Percentiles rank a stretch among this genome's conserved stretches.
phyloP scores from a whole-genome alignment of 2,888 invertebrate genomes.

The Elegia similella region DNA sequence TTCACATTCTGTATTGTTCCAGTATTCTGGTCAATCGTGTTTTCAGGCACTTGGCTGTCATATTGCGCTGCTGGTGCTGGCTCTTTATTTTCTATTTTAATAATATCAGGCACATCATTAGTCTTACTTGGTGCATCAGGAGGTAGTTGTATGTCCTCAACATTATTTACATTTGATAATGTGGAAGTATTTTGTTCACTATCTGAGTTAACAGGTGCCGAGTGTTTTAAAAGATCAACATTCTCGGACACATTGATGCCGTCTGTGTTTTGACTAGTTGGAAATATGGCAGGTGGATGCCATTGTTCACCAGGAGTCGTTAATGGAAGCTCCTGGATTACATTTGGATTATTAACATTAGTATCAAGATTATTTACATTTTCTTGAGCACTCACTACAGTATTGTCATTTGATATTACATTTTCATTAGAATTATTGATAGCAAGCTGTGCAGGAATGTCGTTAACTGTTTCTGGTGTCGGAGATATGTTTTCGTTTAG shows the following conservation, averaged over 20 bases:
- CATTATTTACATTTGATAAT: slow-evolving; percentile 30
- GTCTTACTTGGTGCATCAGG: slow-evolving; percentile 30
- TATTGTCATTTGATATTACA: slow-evolving; percentile 12
- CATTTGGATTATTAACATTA: slow-evolving; percentile 15
- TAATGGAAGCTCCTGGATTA: slow-evolving; percentile 14
- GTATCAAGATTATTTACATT: slow-evolving; percentile 12
- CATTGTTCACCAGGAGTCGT: slow-evolving; percentile 4
- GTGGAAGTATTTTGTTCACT: slow-evolving; percentile 46
- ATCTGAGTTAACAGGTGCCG: slow-evolving; percentile 28
- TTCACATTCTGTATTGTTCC: slow-evolving; percentile 18
- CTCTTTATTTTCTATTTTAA: slow-evolving; percentile 23
- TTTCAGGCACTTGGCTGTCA: slow-evolving; percentile 12
- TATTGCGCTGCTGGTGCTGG: slow-evolving; percentile 5
- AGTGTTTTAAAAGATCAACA: slow-evolving; percentile 36
- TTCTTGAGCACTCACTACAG: slow-evolving; percentile 1
- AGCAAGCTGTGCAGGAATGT: slow-evolving; percentile 20
- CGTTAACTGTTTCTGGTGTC: slow-evolving; percentile 9
- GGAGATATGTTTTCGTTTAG: background rate
- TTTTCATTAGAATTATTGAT: slow-evolving; percentile 24
- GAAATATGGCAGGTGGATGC: slow-evolving; percentile 30
- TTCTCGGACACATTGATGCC: slow-evolving; percentile 40
- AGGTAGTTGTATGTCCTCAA: slow-evolving; percentile 30
- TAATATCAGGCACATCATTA: slow-evolving; percentile 33
- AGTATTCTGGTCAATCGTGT: background rate
- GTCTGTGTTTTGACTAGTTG: slow-evolving; percentile 31